A percentile compares a stretch with the other conserved stretches of the same genome.
These are phyloP conservation scores for Synergus laeviventris DNA, from an alignment of 2,888 invertebrate species.

Conservation along the genomic window DNA sequence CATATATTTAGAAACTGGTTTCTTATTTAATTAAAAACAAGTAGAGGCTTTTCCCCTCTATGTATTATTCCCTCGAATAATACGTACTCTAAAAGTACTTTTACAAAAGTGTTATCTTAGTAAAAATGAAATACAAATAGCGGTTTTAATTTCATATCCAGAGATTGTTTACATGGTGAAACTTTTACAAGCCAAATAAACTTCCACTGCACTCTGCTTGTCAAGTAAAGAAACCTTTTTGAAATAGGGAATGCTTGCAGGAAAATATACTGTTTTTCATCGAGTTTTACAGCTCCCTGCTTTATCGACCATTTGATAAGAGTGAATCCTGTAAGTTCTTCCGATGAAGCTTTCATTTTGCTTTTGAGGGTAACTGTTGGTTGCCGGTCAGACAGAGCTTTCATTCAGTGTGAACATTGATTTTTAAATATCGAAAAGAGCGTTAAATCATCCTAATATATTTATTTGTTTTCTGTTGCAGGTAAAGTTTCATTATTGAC, in stretches of 20 bases:
- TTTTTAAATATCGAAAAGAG: background rate
- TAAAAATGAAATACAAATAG: background rate
- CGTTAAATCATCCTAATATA: background rate
- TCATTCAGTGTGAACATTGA: background rate
- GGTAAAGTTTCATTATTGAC: background rate
- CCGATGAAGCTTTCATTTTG: background rate
- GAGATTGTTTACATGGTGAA: background rate
- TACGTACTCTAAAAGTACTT: too few relatives aligned
- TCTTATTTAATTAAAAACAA: too few relatives aligned
- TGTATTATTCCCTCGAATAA: too few relatives aligned
- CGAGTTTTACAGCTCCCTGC: background rate
- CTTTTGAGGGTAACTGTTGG: background rate
- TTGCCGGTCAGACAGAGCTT: slow-evolving; percentile 10
- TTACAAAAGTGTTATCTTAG: too few relatives aligned
- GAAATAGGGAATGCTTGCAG: background rate
- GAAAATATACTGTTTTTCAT: background rate
- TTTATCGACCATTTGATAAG: slow-evolving; percentile 5
- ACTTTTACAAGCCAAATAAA: background rate
- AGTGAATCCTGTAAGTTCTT: slow-evolving; percentile 11
- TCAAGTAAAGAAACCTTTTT: background rate
- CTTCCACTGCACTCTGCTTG: slow-evolving; percentile 7
- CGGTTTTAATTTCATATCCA: background rate
- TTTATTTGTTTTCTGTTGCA: slow-evolving; percentile 10
- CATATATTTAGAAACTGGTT: too few relatives aligned
- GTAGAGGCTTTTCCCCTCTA: too few relatives aligned